These are phyloP conservation scores for Gymnorhina tibicen DNA, from an alignment of 2,113 vertebrate genomes.

Conservation along the genomic window DNA sequence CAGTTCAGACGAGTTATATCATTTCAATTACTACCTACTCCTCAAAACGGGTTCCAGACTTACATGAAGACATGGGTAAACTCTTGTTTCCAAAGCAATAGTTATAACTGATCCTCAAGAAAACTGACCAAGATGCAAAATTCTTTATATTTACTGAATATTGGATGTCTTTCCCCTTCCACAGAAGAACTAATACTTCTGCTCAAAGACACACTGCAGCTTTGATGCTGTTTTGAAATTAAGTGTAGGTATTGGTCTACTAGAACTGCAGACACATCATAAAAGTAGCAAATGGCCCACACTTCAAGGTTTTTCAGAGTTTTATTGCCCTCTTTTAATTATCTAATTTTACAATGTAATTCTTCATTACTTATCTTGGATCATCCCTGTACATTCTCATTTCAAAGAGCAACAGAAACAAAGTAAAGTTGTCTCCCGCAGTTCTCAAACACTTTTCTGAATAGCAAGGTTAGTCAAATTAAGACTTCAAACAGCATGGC, in stretches of 20 bases:
- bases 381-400: neutral
- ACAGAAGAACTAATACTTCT: neutral
- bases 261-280: neutral
- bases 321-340: neutral
- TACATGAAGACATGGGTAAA: neutral
- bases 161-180: neutral
- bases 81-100: neutral
- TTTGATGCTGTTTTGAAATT: neutral
- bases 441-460: slow-evolving; percentile 2
- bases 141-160: neutral
- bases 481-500: neutral
- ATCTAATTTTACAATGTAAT: neutral
- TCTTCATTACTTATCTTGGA: neutral
- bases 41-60: neutral
- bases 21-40: neutral
- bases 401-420: slow-evolving; percentile 11
- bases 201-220: neutral
- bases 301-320: neutral
- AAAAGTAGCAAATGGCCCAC: neutral
- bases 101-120: neutral
- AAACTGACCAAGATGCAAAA: neutral
- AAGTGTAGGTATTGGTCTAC: neutral
- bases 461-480: neutral
- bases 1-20: neutral
- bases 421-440: neutral